Evolutionary conservation across 2,797 vertebrate genomes (phyloP).

Genomic region (Phoebastria nigripes): DNA sequence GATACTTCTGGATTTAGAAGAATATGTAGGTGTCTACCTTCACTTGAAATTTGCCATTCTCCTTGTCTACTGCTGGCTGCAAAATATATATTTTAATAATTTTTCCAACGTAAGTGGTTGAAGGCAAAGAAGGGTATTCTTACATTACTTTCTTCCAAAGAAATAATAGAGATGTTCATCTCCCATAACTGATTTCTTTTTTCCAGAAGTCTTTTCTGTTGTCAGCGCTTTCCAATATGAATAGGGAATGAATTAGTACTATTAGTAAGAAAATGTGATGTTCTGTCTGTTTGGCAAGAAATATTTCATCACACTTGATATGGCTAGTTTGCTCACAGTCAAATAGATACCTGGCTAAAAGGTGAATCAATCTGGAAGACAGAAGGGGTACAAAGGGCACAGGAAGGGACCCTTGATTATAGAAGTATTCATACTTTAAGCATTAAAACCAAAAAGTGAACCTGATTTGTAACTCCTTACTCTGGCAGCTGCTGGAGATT

Average conservation of each 20-base stretch:
- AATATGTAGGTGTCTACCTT: neutral
- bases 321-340: neutral
- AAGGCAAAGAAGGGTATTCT: neutral
- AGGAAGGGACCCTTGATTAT: neutral
- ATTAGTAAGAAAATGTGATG: neutral
- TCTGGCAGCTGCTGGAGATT: neutral
- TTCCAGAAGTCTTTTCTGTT: neutral
- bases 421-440: neutral
- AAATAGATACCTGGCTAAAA: neutral
- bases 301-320: neutral
- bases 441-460: neutral
- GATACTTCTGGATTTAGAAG: neutral
- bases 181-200: neutral
- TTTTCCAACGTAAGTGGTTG: neutral
- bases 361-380: neutral
- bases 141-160: neutral
- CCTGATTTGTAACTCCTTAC: neutral
- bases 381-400: neutral
- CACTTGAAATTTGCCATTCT: neutral
- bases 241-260: neutral
- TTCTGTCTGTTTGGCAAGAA: neutral
- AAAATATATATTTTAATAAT: neutral
- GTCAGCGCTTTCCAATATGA: neutral
- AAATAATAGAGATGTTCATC: neutral
- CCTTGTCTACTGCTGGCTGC: neutral